Evolutionary conservation across 2,113 vertebrate species (phyloP), one percentile per base, ranked within the genome.

Genomic region (Aviceda subcristata): DNA sequence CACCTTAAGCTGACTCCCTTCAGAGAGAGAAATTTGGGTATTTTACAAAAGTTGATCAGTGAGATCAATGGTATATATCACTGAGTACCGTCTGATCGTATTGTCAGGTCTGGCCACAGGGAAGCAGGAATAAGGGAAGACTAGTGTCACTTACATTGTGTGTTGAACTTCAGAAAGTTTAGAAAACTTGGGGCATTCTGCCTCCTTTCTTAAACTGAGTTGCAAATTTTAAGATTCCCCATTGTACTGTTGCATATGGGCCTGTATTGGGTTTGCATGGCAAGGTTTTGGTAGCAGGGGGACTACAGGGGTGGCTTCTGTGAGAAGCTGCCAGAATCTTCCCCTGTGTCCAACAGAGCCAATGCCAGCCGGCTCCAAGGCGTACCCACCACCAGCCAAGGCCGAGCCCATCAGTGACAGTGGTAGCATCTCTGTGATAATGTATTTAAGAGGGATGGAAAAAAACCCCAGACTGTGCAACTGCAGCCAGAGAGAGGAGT

Each of bases 101-200:
- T 30, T 48, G 19, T 29, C 46, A 74, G 43, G 22, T 67, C 43
- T 50, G 29, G 41, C 14, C 45, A 39, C 12, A 48, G 23, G 26
- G 18, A 88, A 91, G 16, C 4, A 45, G n/a, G n/a, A 87, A 22
- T 8, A 67, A 77, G 22, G 15, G 34, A 59, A 79, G 22, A 36
- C 2, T 16, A 41, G 3, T 30, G 22, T 45, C 64, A 71, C 12
- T 29, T 38, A 46, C 7, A 50, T 6, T 1, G 0, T 26, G 16
- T 39, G 34, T 82, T 48, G 66, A 76, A 36, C 11, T 53, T 62
- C 22, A 84, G 59, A 36, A 48, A 41, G 12, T 34, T 91, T 3
- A 81, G 51, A 63, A 90, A 74, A 67, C 24, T n/a, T 23, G 23
- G 6, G 12, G 7, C 11, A 41, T 45, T 69, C 22, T 67, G 7